Conservation (phyloP, 1,140 invertebrate genomes). For the Drosophila simulans region DNA sequence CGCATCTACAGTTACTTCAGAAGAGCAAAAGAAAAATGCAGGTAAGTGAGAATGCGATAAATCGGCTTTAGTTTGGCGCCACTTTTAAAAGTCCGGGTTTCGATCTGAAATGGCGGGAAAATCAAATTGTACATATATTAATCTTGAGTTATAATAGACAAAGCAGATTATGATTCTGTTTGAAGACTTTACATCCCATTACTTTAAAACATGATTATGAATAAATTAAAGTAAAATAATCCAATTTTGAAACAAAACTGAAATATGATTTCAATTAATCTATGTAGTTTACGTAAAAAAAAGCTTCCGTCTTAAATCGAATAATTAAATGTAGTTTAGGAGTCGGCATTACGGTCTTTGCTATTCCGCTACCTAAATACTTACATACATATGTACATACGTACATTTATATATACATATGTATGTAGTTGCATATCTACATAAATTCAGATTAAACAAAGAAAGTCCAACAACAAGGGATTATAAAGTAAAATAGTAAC, state of each 20-base stretch:
- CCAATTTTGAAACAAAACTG: too few species aligned
- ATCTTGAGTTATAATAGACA: background rate
- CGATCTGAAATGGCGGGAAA: background rate
- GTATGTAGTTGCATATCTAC: background rate
- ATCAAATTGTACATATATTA: background rate
- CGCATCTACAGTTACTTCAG: too few species aligned
- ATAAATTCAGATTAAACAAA: conserved; percentile 10
- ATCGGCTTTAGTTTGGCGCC: background rate
- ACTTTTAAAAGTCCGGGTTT: background rate
- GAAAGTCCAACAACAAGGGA: background rate
- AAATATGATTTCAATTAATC: too few species aligned
- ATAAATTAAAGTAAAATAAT: too few species aligned
- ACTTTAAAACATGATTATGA: too few species aligned
- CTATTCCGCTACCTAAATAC: too few species aligned
- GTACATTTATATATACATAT: background rate
- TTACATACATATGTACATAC: background rate
- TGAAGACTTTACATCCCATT: too few species aligned
- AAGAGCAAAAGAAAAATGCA: background rate
- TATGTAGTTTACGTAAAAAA: too few species aligned
- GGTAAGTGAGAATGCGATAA: background rate
- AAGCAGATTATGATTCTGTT: too few species aligned
- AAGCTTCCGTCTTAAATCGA: too few species aligned
- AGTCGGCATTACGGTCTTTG: too few species aligned
- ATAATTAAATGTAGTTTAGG: too few species aligned
- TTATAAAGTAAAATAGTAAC: conserved; percentile 31